Conservation (phyloP, 2,797 vertebrate genomes). For the Phataginus tricuspis region DNA sequence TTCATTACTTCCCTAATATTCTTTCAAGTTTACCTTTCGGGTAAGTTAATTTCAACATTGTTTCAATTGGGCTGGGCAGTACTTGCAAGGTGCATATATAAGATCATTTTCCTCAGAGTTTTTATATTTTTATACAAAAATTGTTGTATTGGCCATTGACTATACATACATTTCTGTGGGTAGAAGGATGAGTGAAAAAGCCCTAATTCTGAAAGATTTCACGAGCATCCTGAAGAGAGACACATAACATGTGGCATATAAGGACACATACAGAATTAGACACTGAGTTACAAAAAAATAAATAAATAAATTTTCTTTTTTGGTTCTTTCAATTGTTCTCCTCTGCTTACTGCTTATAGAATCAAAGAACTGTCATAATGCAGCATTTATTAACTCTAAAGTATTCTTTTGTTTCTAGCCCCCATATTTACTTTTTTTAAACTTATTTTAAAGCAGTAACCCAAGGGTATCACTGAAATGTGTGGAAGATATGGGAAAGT, state of each 20-base stretch:
- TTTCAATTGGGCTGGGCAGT: background rate
- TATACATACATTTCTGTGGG: background rate
- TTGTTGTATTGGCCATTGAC: background rate
- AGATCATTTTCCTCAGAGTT: background rate
- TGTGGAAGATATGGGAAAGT: background rate
- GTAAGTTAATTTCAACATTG: background rate
- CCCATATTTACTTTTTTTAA: background rate
- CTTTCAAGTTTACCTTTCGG: background rate
- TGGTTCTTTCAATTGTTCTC: background rate
- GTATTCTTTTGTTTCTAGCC: background rate
- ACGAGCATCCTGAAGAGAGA: background rate
- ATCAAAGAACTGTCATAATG: background rate
- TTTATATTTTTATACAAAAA: background rate
- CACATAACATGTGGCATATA: background rate
- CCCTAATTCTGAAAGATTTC: background rate
- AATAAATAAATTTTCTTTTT: background rate
- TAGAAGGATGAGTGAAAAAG: background rate
- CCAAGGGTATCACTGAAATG: background rate
- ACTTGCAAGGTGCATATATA: background rate
- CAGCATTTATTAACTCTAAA: background rate
- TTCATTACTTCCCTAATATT: background rate
- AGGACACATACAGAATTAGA: background rate
- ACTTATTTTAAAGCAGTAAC: background rate
- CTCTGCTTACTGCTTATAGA: background rate
- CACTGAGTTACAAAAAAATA: background rate